Conservation (phyloP, 2,797 vertebrate genomes). For the Ammospiza maritima region DNA sequence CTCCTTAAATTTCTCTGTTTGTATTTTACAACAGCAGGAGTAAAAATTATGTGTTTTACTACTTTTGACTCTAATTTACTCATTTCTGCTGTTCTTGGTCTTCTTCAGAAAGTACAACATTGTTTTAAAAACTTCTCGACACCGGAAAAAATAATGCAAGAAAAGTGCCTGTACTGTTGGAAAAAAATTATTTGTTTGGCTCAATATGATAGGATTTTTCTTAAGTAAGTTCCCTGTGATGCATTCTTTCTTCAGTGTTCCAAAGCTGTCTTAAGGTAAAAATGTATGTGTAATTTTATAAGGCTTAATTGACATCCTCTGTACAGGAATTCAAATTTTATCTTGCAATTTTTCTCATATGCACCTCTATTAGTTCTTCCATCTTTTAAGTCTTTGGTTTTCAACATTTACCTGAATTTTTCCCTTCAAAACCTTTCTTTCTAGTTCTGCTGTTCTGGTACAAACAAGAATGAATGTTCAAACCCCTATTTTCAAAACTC, state of each 20-base stretch:
- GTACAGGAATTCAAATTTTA: background rate
- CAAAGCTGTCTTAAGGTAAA: background rate
- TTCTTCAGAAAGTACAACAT: background rate
- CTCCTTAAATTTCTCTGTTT: background rate
- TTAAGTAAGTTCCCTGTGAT: background rate
- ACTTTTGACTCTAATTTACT: background rate
- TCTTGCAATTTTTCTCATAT: background rate
- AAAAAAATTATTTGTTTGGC: background rate
- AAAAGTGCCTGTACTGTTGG: background rate
- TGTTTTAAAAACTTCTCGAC: background rate
- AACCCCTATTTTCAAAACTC: background rate
- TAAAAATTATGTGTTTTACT: background rate
- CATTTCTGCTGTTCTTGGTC: background rate
- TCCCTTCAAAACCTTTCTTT: background rate
- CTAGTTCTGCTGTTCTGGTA: background rate
- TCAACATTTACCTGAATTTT: background rate
- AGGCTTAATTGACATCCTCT: background rate
- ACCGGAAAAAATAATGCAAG: background rate
- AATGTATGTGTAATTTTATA: background rate
- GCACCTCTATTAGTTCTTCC: background rate
- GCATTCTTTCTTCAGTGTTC: background rate
- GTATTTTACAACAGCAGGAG: background rate
- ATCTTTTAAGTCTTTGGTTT: background rate
- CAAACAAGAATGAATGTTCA: background rate
- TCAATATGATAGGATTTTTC: background rate